phyloP scores from a whole-genome alignment of 2,888 invertebrate genomes.

The Microplitis deprimator region DNA sequence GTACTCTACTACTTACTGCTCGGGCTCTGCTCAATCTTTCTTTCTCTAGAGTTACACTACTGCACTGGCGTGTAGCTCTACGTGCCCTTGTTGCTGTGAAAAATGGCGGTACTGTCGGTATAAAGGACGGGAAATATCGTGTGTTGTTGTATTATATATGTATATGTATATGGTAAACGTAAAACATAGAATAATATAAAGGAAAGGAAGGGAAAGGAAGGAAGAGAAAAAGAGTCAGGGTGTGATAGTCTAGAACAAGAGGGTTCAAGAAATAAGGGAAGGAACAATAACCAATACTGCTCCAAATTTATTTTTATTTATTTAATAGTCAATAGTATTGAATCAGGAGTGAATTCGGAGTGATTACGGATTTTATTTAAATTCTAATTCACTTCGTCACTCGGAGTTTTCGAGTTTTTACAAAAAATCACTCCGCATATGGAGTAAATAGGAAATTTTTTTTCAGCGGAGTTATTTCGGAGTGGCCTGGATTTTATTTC shows the following conservation, averaged over 20 bases:
- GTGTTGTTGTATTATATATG: constrained; percentile 16
- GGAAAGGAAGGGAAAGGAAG: constrained; percentile 33
- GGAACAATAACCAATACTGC: background rate
- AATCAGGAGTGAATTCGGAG: background rate
- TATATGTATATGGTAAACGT: constrained; percentile 47
- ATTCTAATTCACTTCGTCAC: no score
- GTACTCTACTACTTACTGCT: constrained; percentile 12
- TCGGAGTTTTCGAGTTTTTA: no score
- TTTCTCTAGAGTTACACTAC: constrained; percentile 31
- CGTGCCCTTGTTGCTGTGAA: constrained; percentile 52
- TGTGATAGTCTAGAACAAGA: constrained; percentile 32
- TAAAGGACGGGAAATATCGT: constrained; percentile 50
- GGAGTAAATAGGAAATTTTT: no score
- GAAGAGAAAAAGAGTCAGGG: constrained; percentile 13
- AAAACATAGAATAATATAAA: constrained; percentile 32
- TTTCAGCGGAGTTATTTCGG: no score
- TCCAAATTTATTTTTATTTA: background rate
- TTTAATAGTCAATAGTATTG: background rate
- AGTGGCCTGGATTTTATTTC: no score
- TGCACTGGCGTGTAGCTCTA: constrained; percentile 18
- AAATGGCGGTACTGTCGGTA: constrained; percentile 50
- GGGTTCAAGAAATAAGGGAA: constrained; percentile 2
- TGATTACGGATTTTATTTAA: background rate
- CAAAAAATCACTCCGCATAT: no score
- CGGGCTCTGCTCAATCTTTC: constrained; percentile 29